These are phyloP conservation scores for Cactoblastis cactorum DNA, from an alignment of 2,888 invertebrate species.

Conservation along the genomic window DNA sequence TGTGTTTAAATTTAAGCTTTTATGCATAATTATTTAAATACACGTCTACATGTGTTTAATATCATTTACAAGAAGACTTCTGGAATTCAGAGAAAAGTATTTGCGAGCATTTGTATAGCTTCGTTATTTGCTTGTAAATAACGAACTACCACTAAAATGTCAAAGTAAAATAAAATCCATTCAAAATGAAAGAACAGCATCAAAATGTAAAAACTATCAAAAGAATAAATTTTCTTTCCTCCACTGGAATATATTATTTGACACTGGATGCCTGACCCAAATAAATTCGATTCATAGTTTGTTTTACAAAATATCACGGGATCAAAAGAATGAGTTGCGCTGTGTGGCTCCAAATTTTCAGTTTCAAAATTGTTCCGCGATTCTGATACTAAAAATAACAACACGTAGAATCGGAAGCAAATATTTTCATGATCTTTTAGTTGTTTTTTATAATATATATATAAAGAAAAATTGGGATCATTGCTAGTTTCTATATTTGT, in stretches of 20 bases:
- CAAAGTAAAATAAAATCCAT: neutral
- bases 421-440: no score
- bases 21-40: no score
- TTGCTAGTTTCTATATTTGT: no score
- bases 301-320: constrained; percentile 6
- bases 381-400: neutral
- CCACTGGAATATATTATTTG: constrained; percentile 14
- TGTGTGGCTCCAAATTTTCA: neutral
- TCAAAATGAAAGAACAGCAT: constrained; percentile 14
- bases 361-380: neutral
- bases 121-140: no score
- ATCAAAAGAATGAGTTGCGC: constrained; percentile 3
- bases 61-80: no score
- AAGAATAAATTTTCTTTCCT: constrained; percentile 22
- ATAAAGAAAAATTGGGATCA: no score
- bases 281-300: constrained; percentile 15
- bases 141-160: neutral
- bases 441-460: no score
- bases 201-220: constrained; percentile 19
- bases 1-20: no score
- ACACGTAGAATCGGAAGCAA: no score
- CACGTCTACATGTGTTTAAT: no score
- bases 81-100: no score
- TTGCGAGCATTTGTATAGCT: no score
- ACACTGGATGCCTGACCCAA: constrained; percentile 8